Percentiles rank a stretch among this genome's conserved stretches.
phyloP scores from a whole-genome alignment of 2,113 vertebrate species.

The Microtus pennsylvanicus region DNA sequence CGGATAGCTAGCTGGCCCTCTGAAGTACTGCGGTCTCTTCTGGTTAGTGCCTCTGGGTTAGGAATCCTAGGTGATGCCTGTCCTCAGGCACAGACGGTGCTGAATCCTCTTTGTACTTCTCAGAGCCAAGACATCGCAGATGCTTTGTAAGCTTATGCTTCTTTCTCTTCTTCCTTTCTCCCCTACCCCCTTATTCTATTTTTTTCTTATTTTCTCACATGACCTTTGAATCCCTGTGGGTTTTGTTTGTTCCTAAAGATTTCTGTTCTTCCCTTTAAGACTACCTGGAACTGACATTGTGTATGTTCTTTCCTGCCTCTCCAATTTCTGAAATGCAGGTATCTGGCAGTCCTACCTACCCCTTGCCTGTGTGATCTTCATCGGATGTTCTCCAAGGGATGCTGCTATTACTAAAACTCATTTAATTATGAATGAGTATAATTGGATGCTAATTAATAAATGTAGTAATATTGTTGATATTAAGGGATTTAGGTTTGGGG shows the following conservation, averaged over 20 bases:
- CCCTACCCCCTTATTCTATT: not conserved
- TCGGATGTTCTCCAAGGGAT: not conserved
- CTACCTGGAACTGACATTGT: not conserved
- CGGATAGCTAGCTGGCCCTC: not conserved
- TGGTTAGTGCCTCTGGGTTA: not conserved
- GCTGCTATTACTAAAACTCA: slow-evolving; percentile 3
- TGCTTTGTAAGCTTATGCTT: not conserved
- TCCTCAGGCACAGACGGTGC: not conserved
- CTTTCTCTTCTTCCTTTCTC: too few relatives aligned
- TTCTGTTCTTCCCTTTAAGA: slow-evolving; percentile 11
- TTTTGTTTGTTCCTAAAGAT: slow-evolving; percentile 25
- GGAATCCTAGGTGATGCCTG: not conserved
- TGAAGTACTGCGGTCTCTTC: not conserved
- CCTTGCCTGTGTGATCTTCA: not conserved
- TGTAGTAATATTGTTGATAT: not conserved
- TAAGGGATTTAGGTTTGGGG: slow-evolving; percentile 4
- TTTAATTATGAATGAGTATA: slow-evolving; percentile 19
- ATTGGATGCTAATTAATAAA: slow-evolving; percentile 18
- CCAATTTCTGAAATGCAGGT: not conserved
- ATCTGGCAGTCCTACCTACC: not conserved
- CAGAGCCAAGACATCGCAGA: not conserved
- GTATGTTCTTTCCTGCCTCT: not conserved
- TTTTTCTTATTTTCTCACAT: not conserved
- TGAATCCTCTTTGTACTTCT: not conserved
- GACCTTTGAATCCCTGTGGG: not conserved